Percentiles rank a stretch among this genome's conserved stretches.
phyloP scores from a whole-genome alignment of 2,797 vertebrate genomes.

The Crenuchus spilurus region DNA sequence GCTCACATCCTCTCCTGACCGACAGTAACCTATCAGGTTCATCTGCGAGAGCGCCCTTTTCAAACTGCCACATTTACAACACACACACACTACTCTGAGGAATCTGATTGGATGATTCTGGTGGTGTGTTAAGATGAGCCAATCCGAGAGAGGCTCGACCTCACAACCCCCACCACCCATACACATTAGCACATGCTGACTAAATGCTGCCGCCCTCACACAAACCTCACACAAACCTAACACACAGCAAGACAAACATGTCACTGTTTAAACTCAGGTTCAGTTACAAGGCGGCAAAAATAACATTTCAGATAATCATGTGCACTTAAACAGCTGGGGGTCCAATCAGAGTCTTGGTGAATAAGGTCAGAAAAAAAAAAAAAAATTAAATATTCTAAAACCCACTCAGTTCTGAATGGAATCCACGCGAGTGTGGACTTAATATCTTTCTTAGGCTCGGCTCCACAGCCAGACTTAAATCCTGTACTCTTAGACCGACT shows the following conservation, averaged over 20 bases:
- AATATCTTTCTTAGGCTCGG: not conserved
- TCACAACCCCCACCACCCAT: not conserved
- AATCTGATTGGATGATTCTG: conserved; percentile 55
- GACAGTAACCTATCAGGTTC: conserved; percentile 3
- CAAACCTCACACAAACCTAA: not conserved
- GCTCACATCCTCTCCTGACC: not conserved
- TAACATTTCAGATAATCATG: too few species aligned
- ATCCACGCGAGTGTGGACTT: not conserved
- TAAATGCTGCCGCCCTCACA: not conserved
- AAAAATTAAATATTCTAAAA: too few species aligned
- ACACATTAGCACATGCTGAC: not conserved
- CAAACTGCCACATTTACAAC: conserved; percentile 30
- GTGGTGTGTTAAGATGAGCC: conserved; percentile 74
- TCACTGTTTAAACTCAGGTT: too few species aligned
- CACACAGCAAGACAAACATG: not conserved
- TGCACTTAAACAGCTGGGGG: too few species aligned
- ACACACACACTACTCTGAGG: conserved; percentile 3
- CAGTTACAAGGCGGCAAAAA: too few species aligned
- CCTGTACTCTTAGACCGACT: not conserved
- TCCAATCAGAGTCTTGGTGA: too few species aligned
- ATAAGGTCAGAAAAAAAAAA: too few species aligned
- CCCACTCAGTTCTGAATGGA: too few species aligned
- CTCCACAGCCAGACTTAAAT: not conserved
- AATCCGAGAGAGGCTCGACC: conserved; percentile 54
- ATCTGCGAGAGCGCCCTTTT: not conserved